Conservation (phyloP, 1,140 invertebrate species). For the Chrysopa pallens region DNA sequence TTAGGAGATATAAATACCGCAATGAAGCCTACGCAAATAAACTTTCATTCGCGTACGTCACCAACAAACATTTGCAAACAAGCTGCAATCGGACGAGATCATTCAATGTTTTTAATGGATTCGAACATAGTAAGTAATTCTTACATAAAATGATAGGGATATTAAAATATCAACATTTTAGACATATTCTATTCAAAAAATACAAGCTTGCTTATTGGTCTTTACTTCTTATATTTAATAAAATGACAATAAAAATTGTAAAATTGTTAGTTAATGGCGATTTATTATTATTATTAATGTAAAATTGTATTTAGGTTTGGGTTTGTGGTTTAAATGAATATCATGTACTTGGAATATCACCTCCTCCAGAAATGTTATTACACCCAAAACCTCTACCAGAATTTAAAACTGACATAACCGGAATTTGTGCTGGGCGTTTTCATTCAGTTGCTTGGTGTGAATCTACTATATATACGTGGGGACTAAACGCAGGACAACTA, state of each 20-base stretch:
- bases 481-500: slow-evolving; percentile 54
- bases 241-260: too few relatives aligned
- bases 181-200: too few relatives aligned
- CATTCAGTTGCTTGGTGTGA: slow-evolving; percentile 49
- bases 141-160: too few relatives aligned
- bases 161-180: too few relatives aligned
- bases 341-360: slow-evolving; percentile 39
- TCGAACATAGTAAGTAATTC: slow-evolving; percentile 26
- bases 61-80: slow-evolving; percentile 9
- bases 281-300: too few relatives aligned
- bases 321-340: slow-evolving; percentile 45
- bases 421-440: slow-evolving; percentile 38
- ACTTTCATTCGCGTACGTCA: slow-evolving; percentile 19
- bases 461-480: slow-evolving; percentile 42
- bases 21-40: slow-evolving; percentile 30
- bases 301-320: slow-evolving; percentile 29
- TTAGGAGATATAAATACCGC: slow-evolving; percentile 35
- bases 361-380: slow-evolving; percentile 27
- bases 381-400: slow-evolving; percentile 27
- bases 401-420: slow-evolving; percentile 19
- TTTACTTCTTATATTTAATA: too few relatives aligned
- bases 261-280: too few relatives aligned
- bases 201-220: too few relatives aligned
- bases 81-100: slow-evolving; percentile 35
- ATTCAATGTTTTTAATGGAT: slow-evolving; percentile 43